These are phyloP conservation scores for Muntiacus reevesi DNA, from an alignment of 2,113 vertebrate genomes.

Conservation along the genomic window DNA sequence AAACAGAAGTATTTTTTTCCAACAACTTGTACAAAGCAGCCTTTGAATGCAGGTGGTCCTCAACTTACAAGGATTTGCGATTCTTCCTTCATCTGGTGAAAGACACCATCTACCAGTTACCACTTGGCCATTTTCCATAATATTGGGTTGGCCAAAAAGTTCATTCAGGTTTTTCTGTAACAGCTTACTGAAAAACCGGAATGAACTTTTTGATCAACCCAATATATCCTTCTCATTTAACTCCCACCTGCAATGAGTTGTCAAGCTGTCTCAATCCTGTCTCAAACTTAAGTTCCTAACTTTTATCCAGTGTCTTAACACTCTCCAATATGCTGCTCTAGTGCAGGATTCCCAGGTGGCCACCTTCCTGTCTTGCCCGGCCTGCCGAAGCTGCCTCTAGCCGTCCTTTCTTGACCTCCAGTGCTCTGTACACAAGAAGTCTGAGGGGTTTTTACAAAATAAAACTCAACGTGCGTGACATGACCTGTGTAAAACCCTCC, in stretches of 20 bases:
- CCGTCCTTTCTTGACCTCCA: neutral
- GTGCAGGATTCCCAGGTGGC: too few species aligned
- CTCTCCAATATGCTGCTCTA: neutral
- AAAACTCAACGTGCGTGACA: neutral
- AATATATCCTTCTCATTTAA: neutral
- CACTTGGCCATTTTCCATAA: neutral
- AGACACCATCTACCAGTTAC: neutral
- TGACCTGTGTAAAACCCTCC: neutral
- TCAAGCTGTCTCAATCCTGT: neutral
- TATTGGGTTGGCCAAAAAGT: neutral
- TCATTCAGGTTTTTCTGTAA: neutral
- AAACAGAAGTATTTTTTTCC: conserved; percentile 48
- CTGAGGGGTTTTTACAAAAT: neutral
- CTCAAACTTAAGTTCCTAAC: neutral
- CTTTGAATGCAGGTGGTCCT: conserved; percentile 33
- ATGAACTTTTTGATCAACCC: neutral
- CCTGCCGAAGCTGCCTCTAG: neutral
- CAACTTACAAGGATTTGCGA: neutral
- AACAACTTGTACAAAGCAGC: conserved; percentile 28
- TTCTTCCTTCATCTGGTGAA: neutral
- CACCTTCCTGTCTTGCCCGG: accelerated
- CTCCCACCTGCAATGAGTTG: neutral
- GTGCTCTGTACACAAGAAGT: neutral
- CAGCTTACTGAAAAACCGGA: neutral
- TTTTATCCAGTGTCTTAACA: neutral